These are phyloP conservation scores for Drosophila ananassae DNA, from an alignment of 1,140 invertebrate species.

Conservation along the genomic window DNA sequence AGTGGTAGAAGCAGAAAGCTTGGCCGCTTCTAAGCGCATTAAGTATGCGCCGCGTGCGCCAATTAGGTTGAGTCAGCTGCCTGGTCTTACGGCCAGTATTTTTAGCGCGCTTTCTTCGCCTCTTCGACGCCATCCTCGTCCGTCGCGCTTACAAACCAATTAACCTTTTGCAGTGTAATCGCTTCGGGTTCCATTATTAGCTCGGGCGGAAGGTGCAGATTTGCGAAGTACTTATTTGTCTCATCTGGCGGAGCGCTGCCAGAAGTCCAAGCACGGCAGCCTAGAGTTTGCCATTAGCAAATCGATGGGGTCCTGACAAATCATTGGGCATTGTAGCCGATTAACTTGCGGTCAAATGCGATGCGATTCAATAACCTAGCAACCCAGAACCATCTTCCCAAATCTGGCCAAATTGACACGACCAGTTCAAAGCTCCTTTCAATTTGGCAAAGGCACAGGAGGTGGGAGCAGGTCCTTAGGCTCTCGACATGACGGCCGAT, in stretches of 20 bases:
- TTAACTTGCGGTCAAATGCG: slow-evolving; percentile 19
- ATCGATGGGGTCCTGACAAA: slow-evolving; percentile 18
- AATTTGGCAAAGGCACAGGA: slow-evolving; percentile 6
- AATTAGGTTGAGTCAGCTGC: slow-evolving; percentile 75
- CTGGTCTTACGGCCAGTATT: slow-evolving; percentile 39
- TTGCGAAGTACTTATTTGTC: slow-evolving; percentile 52
- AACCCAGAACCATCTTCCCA: slow-evolving; percentile 7
- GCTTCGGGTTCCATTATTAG: slow-evolving; percentile 47
- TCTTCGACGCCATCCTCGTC: slow-evolving; percentile 37
- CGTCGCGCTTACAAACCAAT: slow-evolving; percentile 68
- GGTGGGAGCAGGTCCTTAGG: not conserved
- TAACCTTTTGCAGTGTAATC: slow-evolving; percentile 68
- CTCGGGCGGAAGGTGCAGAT: slow-evolving; percentile 22
- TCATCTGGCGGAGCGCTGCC: slow-evolving; percentile 15
- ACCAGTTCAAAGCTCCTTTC: slow-evolving; percentile 16
- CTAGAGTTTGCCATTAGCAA: slow-evolving; percentile 38
- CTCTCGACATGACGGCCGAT: no score
- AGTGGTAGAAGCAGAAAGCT: slow-evolving; percentile 32
- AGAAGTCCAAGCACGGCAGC: not conserved
- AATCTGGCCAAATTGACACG: not conserved
- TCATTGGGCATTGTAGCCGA: slow-evolving; percentile 10
- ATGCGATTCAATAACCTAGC: slow-evolving; percentile 27
- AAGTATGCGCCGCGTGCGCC: slow-evolving; percentile 76
- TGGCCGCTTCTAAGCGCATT: slow-evolving; percentile 70
- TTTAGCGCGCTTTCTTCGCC: slow-evolving; percentile 22